These are phyloP conservation scores for Cenopis cana DNA, from an alignment of 2,888 invertebrate genomes.

Conservation along the genomic window DNA sequence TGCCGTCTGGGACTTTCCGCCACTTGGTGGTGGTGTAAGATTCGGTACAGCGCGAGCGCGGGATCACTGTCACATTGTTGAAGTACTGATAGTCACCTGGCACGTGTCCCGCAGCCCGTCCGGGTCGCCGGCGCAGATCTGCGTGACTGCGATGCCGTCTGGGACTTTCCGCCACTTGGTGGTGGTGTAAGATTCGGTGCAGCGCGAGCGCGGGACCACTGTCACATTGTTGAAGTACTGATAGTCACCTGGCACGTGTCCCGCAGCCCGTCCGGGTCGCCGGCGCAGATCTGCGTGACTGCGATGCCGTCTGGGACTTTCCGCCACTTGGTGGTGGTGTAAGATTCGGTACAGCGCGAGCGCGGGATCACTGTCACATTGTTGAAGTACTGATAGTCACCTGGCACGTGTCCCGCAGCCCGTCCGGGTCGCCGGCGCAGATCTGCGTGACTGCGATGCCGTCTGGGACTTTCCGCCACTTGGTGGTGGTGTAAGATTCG, in stretches of 20 bases:
- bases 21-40: slow-evolving; percentile 22
- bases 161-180: slow-evolving; percentile 25
- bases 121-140: slow-evolving; percentile 26
- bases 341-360: background rate
- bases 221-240: too few relatives aligned
- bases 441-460: slow-evolving; percentile 11
- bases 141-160: slow-evolving; percentile 7
- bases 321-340: slow-evolving; percentile 23
- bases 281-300: slow-evolving; percentile 7
- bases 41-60: slow-evolving; percentile 33
- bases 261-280: slow-evolving; percentile 18
- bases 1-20: slow-evolving; percentile 22
- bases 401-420: slow-evolving; percentile 12
- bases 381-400: too few relatives aligned
- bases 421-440: slow-evolving; percentile 28
- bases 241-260: slow-evolving; percentile 25
- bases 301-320: slow-evolving; percentile 22
- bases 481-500: slow-evolving; percentile 19
- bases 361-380: slow-evolving; percentile 59
- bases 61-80: slow-evolving; percentile 61
- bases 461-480: slow-evolving; percentile 21
- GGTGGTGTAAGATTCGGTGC: slow-evolving; percentile 18
- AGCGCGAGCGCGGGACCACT: slow-evolving; percentile 45
- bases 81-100: too few relatives aligned
- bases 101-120: slow-evolving; percentile 15